These are phyloP conservation scores for Falcaria lacertinaria DNA, from an alignment of 2,888 invertebrate species.

Conservation along the genomic window DNA sequence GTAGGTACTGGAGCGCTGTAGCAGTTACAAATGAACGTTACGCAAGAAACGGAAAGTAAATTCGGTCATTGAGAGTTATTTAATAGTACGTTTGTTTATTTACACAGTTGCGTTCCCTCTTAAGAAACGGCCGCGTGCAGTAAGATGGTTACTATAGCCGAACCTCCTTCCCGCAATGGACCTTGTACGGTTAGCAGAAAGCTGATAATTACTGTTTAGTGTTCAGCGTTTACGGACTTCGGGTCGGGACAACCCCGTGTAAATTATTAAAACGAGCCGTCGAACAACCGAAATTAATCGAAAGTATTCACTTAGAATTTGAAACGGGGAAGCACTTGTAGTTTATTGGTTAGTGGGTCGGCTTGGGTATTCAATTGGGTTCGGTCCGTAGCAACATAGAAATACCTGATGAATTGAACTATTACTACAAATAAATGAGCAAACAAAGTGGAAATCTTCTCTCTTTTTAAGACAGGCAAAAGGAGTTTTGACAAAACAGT, in stretches of 20 bases:
- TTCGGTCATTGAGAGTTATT: conserved; percentile 54
- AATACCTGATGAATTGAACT: conserved; percentile 13
- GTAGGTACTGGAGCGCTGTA: conserved; percentile 21
- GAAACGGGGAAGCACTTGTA: conserved; percentile 36
- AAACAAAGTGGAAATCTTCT: no score
- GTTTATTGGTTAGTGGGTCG: conserved; percentile 36
- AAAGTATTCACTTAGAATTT: conserved; percentile 60
- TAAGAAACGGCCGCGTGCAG: conserved; percentile 31
- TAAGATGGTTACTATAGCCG: conserved; percentile 23
- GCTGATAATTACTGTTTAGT: conserved; percentile 28
- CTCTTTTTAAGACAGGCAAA: no score
- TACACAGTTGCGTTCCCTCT: conserved; percentile 36
- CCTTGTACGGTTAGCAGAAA: conserved; percentile 28
- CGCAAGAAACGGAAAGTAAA: conserved; percentile 42
- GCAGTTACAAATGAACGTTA: conserved; percentile 33
- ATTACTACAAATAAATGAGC: conserved; percentile 9
- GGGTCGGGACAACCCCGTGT: conserved; percentile 39
- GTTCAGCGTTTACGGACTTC: conserved; percentile 25
- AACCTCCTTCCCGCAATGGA: conserved; percentile 18
- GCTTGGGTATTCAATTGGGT: conserved; percentile 1
- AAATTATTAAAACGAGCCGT: conserved; percentile 64
- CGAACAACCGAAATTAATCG: conserved; percentile 62
- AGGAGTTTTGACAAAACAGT: no score
- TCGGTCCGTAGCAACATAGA: conserved; percentile 6
- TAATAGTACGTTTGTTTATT: conserved; percentile 57